Percentiles rank a stretch among this genome's conserved stretches.
Conservation (phyloP, 1,140 invertebrate species). For the Vanessa tameamea region DNA sequence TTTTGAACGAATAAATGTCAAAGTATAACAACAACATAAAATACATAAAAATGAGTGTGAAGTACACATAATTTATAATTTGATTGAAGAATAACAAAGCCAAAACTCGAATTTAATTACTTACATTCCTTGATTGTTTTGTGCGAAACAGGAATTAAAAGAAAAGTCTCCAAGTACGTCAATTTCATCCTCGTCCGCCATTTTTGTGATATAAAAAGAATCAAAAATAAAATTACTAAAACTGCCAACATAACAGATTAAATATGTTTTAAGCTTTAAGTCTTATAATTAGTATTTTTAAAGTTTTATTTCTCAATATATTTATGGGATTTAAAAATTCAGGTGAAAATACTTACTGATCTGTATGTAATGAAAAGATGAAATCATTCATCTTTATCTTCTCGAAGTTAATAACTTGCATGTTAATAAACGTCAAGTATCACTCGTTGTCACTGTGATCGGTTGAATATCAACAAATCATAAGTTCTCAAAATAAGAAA, state of each 20-base stretch:
- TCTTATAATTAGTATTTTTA: too few species aligned
- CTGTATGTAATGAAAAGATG: too few species aligned
- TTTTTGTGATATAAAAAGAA: slow-evolving; percentile 39
- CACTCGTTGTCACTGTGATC: background rate
- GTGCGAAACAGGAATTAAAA: slow-evolving; percentile 77
- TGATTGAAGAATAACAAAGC: background rate
- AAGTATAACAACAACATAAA: slow-evolving; percentile 3
- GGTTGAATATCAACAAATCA: slow-evolving; percentile 19
- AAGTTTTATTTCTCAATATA: too few species aligned
- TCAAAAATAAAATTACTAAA: background rate
- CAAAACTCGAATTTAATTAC: slow-evolving; percentile 34
- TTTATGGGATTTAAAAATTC: too few species aligned
- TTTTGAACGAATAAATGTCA: slow-evolving; percentile 20
- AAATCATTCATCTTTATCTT: too few species aligned
- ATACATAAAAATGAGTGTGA: background rate
- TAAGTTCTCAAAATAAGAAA: background rate
- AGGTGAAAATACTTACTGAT: too few species aligned
- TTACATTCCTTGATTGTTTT: slow-evolving; percentile 77
- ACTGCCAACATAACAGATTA: background rate
- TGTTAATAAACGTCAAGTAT: background rate
- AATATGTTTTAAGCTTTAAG: background rate
- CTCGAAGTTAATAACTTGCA: too few species aligned
- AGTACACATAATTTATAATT: background rate
- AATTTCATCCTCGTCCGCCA: slow-evolving; percentile 79
- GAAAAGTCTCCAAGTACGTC: slow-evolving; percentile 80